Percentiles rank a stretch among this genome's conserved stretches.
These are phyloP conservation scores for Caenorhabditis drosophilae DNA, from an alignment of 2,888 invertebrate genomes.

Conservation along the genomic window DNA sequence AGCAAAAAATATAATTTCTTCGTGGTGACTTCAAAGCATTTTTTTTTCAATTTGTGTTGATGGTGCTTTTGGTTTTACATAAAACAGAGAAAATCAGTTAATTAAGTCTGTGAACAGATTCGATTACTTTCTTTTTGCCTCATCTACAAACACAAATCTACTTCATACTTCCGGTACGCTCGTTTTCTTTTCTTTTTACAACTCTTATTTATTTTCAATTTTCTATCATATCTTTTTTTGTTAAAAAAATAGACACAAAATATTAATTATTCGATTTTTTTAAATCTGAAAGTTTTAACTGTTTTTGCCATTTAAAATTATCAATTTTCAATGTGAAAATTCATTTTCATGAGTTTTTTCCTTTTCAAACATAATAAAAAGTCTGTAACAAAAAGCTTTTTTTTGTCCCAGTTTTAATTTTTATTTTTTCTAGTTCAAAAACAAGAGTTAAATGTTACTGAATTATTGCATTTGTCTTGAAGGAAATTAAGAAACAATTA, in stretches of 20 bases:
- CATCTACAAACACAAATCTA: conserved; percentile 19
- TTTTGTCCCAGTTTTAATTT: conserved; percentile 6
- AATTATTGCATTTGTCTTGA: neutral
- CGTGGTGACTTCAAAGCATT: neutral
- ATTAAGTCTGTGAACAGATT: conserved; percentile 36
- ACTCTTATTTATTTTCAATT: too few species aligned
- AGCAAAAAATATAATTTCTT: neutral
- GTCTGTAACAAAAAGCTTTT: too few species aligned
- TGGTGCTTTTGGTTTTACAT: neutral
- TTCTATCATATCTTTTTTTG: too few species aligned
- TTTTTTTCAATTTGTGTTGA: conserved; percentile 5
- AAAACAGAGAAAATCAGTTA: conserved; percentile 16
- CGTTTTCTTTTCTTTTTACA: too few species aligned
- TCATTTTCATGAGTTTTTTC: too few species aligned
- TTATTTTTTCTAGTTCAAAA: neutral
- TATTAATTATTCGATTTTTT: too few species aligned
- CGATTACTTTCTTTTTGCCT: conserved; percentile 27
- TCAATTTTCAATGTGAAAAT: too few species aligned
- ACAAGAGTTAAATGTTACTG: neutral
- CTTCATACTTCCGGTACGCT: conserved; percentile 16
- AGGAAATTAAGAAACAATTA: neutral
- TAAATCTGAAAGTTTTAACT: too few species aligned
- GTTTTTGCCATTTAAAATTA: too few species aligned
- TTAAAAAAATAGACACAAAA: too few species aligned
- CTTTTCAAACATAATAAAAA: too few species aligned